Evolutionary conservation across 2,113 vertebrate genomes (phyloP), one percentile per base, ranked within the genome.

Genomic region (Tetraodon nigroviridis): DNA sequence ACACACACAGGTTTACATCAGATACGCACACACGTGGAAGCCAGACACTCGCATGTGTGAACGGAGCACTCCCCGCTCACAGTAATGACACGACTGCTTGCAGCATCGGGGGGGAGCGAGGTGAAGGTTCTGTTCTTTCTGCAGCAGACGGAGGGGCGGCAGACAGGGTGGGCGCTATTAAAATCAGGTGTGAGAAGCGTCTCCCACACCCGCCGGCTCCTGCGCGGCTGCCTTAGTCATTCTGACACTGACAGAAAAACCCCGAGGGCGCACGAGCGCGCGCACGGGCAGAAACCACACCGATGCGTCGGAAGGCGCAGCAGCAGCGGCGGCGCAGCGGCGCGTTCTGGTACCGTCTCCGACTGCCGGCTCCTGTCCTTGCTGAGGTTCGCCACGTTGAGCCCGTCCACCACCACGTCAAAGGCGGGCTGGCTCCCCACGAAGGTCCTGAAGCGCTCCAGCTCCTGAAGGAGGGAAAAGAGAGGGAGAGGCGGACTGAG

Each of bases 361-460:
- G 95, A 95, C 14, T 78, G 87, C 32, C 60, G 83, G 62, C 3
- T 73, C 81, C 72, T 92, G 65, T 74, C 82, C 66, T 66, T 90
- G 67, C 55, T 40, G 54, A 84, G 62, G 64, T 92, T 91, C 59
- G 93, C 93, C 57, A 97, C 91, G 66, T 98, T 98, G 71, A 99
- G 92, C 18, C 95, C 95, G 67, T 99, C 96, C 3, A 99, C 82
- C 32, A 98, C 92, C 71, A 98, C 87, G 86, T 98, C 95, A 86
- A 95, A 99, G 0, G 92, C 85, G 27, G 91, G 88, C 49, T 51
- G 84, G 55, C 32, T 82, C 78, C 91, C 88, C 72, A 98, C 86
- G 85, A 97, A 99, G 1, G n/a, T 60, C 73, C 91, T 89, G 86
- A 98, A 98, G 50, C 53, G 78, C 76, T 92, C 76, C 83, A 98